These are phyloP conservation scores for Apodemus agrarius DNA, from an alignment of 2,797 vertebrate genomes.

Conservation along the genomic window DNA sequence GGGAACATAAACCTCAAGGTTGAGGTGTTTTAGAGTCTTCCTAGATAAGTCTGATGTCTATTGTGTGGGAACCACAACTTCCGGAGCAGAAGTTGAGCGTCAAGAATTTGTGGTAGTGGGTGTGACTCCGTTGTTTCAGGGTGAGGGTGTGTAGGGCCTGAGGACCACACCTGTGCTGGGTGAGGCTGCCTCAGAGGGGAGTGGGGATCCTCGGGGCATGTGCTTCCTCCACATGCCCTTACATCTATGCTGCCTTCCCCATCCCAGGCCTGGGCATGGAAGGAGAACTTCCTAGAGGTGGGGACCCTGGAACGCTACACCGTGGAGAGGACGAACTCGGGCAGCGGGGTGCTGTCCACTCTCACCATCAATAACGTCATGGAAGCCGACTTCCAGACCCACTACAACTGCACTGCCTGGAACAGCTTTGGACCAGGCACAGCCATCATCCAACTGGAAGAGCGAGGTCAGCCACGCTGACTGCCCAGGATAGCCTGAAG, in stretches of 20 bases:
- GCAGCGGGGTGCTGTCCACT: slow-evolving; percentile 94
- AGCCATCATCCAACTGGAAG: slow-evolving; percentile 95
- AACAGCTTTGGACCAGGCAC: slow-evolving; percentile 96
- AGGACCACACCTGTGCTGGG: not conserved
- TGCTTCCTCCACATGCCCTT: not conserved
- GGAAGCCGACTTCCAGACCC: slow-evolving; percentile 96
- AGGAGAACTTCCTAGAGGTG: slow-evolving; percentile 97
- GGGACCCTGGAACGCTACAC: slow-evolving; percentile 97
- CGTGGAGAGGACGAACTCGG: slow-evolving; percentile 93
- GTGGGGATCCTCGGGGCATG: not conserved
- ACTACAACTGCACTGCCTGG: slow-evolving; percentile 98
- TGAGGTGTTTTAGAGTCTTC: not conserved
- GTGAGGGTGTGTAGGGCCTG: not conserved
- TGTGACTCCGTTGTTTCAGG: not conserved
- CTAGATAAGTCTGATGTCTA: not conserved
- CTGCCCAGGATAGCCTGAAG: not conserved
- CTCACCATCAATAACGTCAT: slow-evolving; percentile 97
- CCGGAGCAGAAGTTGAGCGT: not conserved
- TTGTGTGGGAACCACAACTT: not conserved
- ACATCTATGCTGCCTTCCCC: not conserved
- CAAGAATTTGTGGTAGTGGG: not conserved
- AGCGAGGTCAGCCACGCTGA: slow-evolving; percentile 84
- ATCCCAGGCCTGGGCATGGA: slow-evolving; percentile 96
- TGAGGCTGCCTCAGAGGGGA: not conserved
- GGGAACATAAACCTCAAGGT: not conserved